Percentiles rank a stretch among this genome's conserved stretches.
Conservation (phyloP, 53 echinoderm and acorn worm species). For the Crossaster papposus region DNA sequence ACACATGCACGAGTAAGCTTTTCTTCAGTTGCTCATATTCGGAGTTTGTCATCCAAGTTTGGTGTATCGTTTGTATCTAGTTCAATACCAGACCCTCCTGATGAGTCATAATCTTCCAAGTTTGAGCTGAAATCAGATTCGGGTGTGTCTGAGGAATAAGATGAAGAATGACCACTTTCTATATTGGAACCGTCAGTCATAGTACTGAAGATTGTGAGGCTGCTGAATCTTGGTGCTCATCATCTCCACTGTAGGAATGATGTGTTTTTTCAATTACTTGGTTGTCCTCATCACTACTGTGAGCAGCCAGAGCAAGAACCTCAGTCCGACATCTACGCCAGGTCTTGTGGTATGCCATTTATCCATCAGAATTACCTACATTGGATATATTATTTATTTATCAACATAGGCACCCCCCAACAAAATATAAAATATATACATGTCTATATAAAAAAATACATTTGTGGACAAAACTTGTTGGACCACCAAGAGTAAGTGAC, state of each 20-base stretch:
- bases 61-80: constrained; percentile 14
- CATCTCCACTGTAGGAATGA: constrained; percentile 11
- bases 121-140: constrained; percentile 36
- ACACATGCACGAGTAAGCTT: constrained; percentile 19
- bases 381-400: background rate
- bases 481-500: too few relatives aligned
- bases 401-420: too few relatives aligned
- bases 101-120: constrained; percentile 34
- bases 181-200: background rate
- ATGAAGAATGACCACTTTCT: constrained; percentile 8
- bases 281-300: constrained; percentile 35
- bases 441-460: background rate
- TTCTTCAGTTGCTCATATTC: constrained; percentile 19
- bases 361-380: background rate
- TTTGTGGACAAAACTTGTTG: background rate
- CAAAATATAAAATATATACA: too few relatives aligned
- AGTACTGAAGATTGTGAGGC: background rate
- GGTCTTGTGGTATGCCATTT: constrained; percentile 29
- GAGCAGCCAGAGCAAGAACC: constrained; percentile 14
- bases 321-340: constrained; percentile 22
- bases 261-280: background rate
- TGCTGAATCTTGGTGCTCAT: background rate
- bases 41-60: background rate
- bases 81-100: constrained; percentile 27
- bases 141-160: constrained; percentile 1